Evolutionary conservation across 1,140 invertebrate genomes (phyloP), one percentile per base, ranked within the genome.

Genomic region (Rhynchophorus ferrugineus): DNA sequence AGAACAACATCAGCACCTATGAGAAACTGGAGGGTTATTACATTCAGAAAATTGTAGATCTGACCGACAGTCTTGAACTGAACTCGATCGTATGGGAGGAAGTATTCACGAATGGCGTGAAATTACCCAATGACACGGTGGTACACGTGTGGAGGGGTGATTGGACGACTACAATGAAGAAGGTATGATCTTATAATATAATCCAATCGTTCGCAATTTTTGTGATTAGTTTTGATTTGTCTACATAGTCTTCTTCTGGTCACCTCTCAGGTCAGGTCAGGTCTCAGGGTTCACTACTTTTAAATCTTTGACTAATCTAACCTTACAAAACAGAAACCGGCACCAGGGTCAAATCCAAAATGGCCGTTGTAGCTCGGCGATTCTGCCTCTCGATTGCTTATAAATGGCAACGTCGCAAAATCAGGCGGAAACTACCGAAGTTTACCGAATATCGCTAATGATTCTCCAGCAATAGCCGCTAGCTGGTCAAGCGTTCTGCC

Each of bases 81-180:
- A 79, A 71, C 9, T 78, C 84, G 41, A 77, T 94, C 17, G 86
- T 96, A 1, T 96, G 92, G 92, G 89, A 96, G 73, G 92, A 95
- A 73, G 87, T 95, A 0, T 87, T 90, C 66, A 81, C 85, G 56
- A 88, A 95, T 69, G 79, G 79, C 19, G 84, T 85, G 1, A 64
- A 73, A 14, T 60, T 88, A 11, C 72, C 78, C 3, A 61, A 71
- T 1, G 76, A 77, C 14, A 86, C 87, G 0, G 73, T 89, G 2
- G 76, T 91, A 3, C 86, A 90, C 49, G 75, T 85, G n/a, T 89
- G 84, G 88, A 80, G 67, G 20, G 20, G 64, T 66, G 58, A 17
- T 6, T 48, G 48, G 49, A 49, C 6, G 11, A 21, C 36, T 13
- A 48, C 44, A 21, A 35, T 54, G 20, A 45, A 54, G 34, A 36